Evolutionary conservation across 2,797 vertebrate species (phyloP).

Genomic region (Lithobates sylvaticus): DNA sequence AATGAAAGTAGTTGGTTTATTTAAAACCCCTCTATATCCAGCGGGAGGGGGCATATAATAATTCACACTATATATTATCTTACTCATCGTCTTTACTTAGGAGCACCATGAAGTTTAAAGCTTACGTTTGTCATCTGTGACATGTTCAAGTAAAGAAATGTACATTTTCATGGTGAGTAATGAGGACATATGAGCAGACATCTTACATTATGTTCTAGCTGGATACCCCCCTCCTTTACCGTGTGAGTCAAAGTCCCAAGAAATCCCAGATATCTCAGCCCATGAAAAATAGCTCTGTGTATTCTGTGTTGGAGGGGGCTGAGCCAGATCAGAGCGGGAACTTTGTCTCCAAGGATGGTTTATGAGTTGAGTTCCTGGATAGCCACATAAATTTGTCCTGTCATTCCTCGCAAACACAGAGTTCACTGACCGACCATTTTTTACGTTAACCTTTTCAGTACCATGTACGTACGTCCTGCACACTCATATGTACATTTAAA

Average conservation of each 20-base stretch:
- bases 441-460: background rate
- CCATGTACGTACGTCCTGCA: background rate
- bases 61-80: no score
- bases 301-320: background rate
- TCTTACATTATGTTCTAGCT: slow-evolving; percentile 27
- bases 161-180: background rate
- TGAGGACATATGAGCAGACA: background rate
- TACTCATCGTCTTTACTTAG: no score
- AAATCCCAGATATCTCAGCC: background rate
- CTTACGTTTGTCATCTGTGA: background rate
- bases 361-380: slow-evolving; percentile 24
- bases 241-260: slow-evolving; percentile 4
- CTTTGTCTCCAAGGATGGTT: slow-evolving; percentile 8
- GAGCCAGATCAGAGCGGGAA: background rate
- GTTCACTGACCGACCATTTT: slow-evolving; percentile 1
- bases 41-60: no score
- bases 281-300: slow-evolving; percentile 34
- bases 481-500: background rate
- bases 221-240: background rate
- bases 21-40: no score
- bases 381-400: slow-evolving; percentile 8
- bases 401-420: background rate
- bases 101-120: background rate
- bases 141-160: background rate
- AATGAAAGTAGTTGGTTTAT: no score